Evolutionary conservation across 2,888 invertebrate species (phyloP), one percentile per base, ranked within the genome.

Genomic region (Eutolmus rufibarbis): DNA sequence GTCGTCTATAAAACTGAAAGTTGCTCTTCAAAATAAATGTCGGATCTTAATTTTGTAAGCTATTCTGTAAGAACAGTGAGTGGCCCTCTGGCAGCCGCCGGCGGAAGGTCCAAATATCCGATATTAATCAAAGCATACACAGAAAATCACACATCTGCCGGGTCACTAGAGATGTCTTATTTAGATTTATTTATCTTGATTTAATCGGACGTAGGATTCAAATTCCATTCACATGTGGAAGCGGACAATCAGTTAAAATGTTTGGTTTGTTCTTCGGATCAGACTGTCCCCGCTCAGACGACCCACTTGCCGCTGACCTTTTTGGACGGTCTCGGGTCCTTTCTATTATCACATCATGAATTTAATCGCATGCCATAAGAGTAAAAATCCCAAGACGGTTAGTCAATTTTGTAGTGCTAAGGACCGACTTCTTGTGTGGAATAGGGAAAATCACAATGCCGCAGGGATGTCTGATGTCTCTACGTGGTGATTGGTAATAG

Each of bases 271-370:
- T 66, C 31, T 82, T 19, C 16, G 37, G 34, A 82, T 23, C 31
- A 82, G 23, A 16, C 34, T 12, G 56, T 46, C 81, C 28, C 74
- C 31, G n/a, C 16, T 81, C 34, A 34, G 81, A 43, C 19, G 81
- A 51, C 46, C 56, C 51, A 43, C 34, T 37, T 19, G 37, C 57
- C 51, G 57, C 37, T 66, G 66, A 82, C 66, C 79, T 79, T 79
- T 79, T 28, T 23, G 66, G 66, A 9, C 66, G 23, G 66, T 19
- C 66, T 9, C 19, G 66, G 34, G 34, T 81, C 81, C 81, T 56
- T 81, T 81, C 51, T 81, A 81, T 81, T 81, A 81, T 81, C 81
- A 81, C 81, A 81, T 56, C 81, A 81, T 81, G 81, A 81, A 81
- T 81, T 81, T 81, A 81, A 81, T 81, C 81, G 56, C 31, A 56